Base-by-base conservation (phyloP, 2,113 vertebrate species). In the Elephantulus edwardii region DNA sequence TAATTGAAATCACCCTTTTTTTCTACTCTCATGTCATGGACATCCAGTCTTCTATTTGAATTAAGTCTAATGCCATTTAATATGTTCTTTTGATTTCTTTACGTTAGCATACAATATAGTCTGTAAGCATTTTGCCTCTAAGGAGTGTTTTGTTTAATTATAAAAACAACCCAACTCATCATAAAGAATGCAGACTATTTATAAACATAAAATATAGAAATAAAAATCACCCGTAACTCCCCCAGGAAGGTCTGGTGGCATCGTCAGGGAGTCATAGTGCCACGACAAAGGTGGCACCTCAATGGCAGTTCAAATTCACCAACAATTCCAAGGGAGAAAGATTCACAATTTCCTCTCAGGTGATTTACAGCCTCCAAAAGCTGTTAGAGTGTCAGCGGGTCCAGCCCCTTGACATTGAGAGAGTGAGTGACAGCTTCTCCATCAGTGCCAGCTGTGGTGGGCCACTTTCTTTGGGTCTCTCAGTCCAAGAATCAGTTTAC, bases 401-500 rank as follows among this genome's bases (percentile, higher is more conserved):
- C n/a, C n/a, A n/a, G n/a, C n/a, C n/a, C n/a, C n/a, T n/a, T n/a
- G n/a, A n/a, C n/a, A n/a, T n/a, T n/a, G n/a, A n/a, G n/a, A n/a
- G n/a, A n/a, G n/a, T n/a, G n/a, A n/a, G n/a, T 50, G 48, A 50
- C 8, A 62, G 13, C 33, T 8, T 38, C 12, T n/a, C 42, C 6
- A 14, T 46, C n/a, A 38, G 4, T 24, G 4, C 30, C 5, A 4
- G 48, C 12, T 3, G 0, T 3, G 38, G 40, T 46, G 6, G 4
- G 46, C 0, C 26, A 13, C 44, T 42, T 40, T 17, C 30, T 86
- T 40, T 8, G 8, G 9, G 26, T 66, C 22, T 40, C 3, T 30
- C 35, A n/a, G 0, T 26, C 33, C 28, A 3, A 16, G 22, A 10
- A 6, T n/a, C 70, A 11, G 1, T 52, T 76, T 19, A 50, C 17